phyloP scores from a whole-genome alignment of 2,113 vertebrate species.

The Petromus typicus region DNA sequence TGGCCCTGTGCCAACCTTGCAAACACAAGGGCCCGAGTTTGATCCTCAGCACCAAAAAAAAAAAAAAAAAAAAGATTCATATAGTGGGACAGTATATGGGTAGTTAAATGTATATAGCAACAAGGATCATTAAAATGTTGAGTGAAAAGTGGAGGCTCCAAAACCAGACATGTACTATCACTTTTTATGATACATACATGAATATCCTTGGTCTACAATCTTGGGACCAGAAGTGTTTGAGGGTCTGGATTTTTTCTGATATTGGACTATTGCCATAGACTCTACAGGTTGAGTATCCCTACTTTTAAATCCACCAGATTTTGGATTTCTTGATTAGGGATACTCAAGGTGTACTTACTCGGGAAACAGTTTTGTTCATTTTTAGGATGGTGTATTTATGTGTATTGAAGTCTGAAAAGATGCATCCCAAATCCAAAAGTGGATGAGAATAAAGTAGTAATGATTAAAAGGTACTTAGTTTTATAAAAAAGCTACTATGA shows the following conservation, averaged over 20 bases:
- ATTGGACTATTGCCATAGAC: neutral
- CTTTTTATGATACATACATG: neutral
- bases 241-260: neutral
- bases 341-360: neutral
- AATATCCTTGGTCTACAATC: neutral
- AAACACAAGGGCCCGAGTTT: too few species aligned
- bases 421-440: neutral
- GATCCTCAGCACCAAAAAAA: too few species aligned
- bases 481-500: neutral
- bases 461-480: slow-evolving; percentile 3
- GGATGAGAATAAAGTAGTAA: neutral
- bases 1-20: too few species aligned
- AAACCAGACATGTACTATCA: neutral
- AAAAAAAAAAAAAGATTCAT: too few species aligned
- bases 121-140: neutral
- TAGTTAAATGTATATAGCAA: neutral
- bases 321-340: neutral
- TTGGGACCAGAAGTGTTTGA: neutral
- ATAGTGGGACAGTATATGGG: neutral
- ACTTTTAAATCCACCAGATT: neutral
- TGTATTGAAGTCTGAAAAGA: neutral
- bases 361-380: neutral
- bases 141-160: neutral
- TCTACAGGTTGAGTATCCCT: neutral
- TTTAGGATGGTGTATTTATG: neutral